Evolutionary conservation across 2,113 vertebrate species (phyloP).

Genomic region (Rattus norvegicus): GRCr8 NC_086023.1:80722001-80722500

Average conservation of each 20-base stretch:
- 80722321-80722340: background rate
- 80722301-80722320: background rate
- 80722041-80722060: no score
- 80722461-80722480: background rate
- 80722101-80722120: background rate
- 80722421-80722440: background rate
- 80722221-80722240: background rate
- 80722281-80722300: no score
- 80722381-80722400: background rate
- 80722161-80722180: background rate
- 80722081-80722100: background rate
- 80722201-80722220: background rate
- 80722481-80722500: background rate
- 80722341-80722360: background rate
- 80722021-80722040: background rate
- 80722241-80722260: background rate
- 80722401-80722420: background rate
- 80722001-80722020: background rate
- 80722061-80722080: background rate
- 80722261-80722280: background rate
- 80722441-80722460: background rate
- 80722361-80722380: background rate
- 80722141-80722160: background rate
- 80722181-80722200: background rate
- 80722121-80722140: background rate